Evolutionary conservation across 2,113 vertebrate species (phyloP), one percentile per base, ranked within the genome.

Genomic region (Cheilinus undulatus): DNA sequence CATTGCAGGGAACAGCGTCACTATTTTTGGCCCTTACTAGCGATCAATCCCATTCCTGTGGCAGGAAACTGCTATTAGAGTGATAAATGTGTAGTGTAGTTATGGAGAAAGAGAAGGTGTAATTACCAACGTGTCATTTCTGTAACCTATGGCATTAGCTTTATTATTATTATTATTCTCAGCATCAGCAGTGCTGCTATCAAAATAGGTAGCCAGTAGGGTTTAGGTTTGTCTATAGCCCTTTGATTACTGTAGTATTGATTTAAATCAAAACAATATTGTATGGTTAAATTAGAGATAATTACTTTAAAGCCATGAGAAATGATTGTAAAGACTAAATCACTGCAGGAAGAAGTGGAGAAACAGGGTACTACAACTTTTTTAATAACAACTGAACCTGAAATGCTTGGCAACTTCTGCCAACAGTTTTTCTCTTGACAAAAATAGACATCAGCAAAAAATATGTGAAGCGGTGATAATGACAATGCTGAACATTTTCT

Each of bases 81-180:
- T 30, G 40, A 80, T 65, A 66, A 65, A 82, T 84, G 63, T 49
- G 78, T 73, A 24, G 48, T 53, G 26, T 69, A 8, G 20, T 64
- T 54, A 64, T 20, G 0, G 10, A 34, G 20, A 62, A 69, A 73
- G 56, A 32, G 49, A 50, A 69, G 63, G 1, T 59, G 63, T 80
- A 59, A 81, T 88, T 81, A 83, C 50, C 24, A 45, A 53, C 62
- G 63, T 69, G 68, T 77, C 68, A 76, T 73, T 81, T 12, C 51
- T 73, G 54, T 51, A 76, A 78, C 68, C 70, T 73, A 51, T 70
- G 48, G 69, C 68, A 83, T 78, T 57, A 77, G 5, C 13, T 6
- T 26, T 38, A 67, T 53, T 38, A 42, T 32, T 48, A 61, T 57
- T 28, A 38, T 45, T 68, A 59, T 53, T 1, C 32, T 13, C 9